These are phyloP conservation scores for Lucifuga dentata DNA, from an alignment of 2,113 vertebrate genomes.

Conservation along the genomic window DNA sequence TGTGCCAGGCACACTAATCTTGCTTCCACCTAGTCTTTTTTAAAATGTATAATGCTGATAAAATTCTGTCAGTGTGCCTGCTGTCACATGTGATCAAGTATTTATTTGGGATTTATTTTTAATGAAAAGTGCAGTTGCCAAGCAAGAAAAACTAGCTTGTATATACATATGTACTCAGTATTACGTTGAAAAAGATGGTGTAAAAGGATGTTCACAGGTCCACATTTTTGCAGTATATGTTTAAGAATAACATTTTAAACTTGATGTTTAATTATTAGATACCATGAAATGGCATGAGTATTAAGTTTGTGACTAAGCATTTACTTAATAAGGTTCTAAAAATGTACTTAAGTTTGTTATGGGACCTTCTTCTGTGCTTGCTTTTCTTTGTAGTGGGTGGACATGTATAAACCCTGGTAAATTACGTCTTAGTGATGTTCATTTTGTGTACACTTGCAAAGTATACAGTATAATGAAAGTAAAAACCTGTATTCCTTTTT, in stretches of 20 bases:
- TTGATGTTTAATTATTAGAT: slow-evolving; percentile 38
- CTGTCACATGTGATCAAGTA: slow-evolving; percentile 32
- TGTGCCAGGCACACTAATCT: slow-evolving; percentile 26
- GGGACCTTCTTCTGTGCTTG: slow-evolving; percentile 37
- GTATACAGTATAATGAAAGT: slow-evolving; percentile 56
- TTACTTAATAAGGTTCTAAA: slow-evolving; percentile 37
- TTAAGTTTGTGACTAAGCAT: slow-evolving; percentile 44
- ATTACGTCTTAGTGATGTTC: slow-evolving; percentile 20
- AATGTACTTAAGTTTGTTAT: slow-evolving; percentile 46
- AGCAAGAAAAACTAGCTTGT: slow-evolving; percentile 14
- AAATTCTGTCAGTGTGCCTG: slow-evolving; percentile 21
- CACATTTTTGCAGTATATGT: slow-evolving; percentile 25
- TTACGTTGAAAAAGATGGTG: slow-evolving; percentile 31
- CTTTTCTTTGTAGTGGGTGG: slow-evolving; percentile 51
- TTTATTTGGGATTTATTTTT: slow-evolving; percentile 51
- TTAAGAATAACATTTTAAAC: slow-evolving; percentile 46
- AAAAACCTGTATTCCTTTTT: slow-evolving; percentile 64
- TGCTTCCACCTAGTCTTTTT: not conserved
- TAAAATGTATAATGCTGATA: slow-evolving; percentile 21
- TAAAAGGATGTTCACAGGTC: slow-evolving; percentile 43
- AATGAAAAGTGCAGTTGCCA: slow-evolving; percentile 42
- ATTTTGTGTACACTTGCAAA: slow-evolving; percentile 48
- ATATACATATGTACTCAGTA: slow-evolving; percentile 36
- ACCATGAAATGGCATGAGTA: slow-evolving; percentile 47
- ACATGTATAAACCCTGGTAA: slow-evolving; percentile 27